A percentile compares a stretch with the other conserved stretches of the same genome.
These are phyloP conservation scores for Melipona beecheii DNA, from an alignment of 2,888 invertebrate species.

Conservation along the genomic window DNA sequence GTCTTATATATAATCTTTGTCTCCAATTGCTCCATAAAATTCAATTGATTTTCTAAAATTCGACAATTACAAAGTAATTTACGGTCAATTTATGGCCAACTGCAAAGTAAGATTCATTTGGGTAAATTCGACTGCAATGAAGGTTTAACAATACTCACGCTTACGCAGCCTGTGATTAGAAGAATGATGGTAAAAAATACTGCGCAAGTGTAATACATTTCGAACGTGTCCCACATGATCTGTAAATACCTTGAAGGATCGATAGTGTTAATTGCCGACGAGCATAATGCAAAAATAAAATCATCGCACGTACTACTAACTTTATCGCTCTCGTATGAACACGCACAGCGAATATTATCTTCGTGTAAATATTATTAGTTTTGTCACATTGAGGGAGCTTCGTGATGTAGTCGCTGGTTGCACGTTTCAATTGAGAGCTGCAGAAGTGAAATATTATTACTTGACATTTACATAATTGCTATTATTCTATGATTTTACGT, in stretches of 20 bases:
- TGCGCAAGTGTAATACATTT: fast-evolving
- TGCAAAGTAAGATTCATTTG: not conserved
- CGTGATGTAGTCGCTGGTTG: not conserved
- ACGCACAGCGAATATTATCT: not conserved
- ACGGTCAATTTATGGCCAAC: not conserved
- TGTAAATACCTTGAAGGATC: not conserved
- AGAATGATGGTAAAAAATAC: fast-evolving
- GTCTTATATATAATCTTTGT: too few relatives aligned
- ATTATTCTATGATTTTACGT: not conserved
- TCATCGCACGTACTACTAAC: not conserved
- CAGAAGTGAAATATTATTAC: not conserved
- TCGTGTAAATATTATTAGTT: not conserved
- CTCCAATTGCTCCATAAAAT: too few relatives aligned
- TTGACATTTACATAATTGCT: not conserved
- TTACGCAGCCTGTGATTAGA: fast-evolving
- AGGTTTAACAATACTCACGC: not conserved
- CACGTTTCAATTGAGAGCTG: not conserved
- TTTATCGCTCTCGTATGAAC: not conserved
- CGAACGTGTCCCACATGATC: not conserved
- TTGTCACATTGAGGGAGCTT: too few relatives aligned
- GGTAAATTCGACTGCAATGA: not conserved
- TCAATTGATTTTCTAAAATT: not conserved
- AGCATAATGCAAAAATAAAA: not conserved
- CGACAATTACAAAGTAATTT: not conserved
- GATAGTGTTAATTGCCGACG: too few relatives aligned